These are phyloP conservation scores for Sweltsa coloradensis DNA, from an alignment of 1,140 invertebrate species.

Conservation along the genomic window DNA sequence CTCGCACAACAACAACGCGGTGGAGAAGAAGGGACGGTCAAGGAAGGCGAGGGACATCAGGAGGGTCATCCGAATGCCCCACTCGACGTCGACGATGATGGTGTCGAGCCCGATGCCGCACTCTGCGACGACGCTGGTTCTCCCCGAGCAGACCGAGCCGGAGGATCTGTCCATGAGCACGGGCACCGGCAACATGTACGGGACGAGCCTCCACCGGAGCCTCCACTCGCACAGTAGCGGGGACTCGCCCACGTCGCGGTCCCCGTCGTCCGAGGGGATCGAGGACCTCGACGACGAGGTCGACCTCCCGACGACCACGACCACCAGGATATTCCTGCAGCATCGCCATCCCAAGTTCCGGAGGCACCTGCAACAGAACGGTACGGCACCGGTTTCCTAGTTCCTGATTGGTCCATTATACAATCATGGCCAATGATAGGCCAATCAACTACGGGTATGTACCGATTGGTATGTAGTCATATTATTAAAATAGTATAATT, in stretches of 20 bases:
- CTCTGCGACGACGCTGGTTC: constrained; percentile 26
- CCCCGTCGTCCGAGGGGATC: constrained; percentile 24
- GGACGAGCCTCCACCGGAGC: constrained; percentile 11
- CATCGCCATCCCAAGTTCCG: constrained; percentile 15
- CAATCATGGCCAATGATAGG: not conserved
- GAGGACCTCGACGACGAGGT: constrained; percentile 24
- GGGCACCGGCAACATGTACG: constrained; percentile 18
- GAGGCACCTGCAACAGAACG: constrained; percentile 3
- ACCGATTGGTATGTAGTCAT: constrained; percentile 14
- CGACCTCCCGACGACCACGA: constrained; percentile 20
- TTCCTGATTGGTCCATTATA: not conserved
- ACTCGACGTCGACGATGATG: constrained; percentile 4
- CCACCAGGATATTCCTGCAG: constrained; percentile 1
- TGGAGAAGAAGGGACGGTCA: constrained; percentile 23
- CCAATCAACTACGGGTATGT: constrained; percentile 21
- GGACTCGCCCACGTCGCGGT: constrained; percentile 23
- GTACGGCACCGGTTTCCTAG: not conserved
- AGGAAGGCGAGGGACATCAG: constrained; percentile 36
- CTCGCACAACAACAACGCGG: constrained; percentile 9
- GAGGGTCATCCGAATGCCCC: constrained; percentile 29
- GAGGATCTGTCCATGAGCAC: constrained; percentile 63
- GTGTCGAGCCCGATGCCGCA: constrained; percentile 23
- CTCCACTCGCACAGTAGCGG: constrained; percentile 26
- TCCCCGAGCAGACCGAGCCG: constrained; percentile 78
- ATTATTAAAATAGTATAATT: too few species aligned